Evolutionary conservation across 2,888 invertebrate genomes (phyloP), one percentile per base, ranked within the genome.

Genomic region (Epistrophella euchroma): DNA sequence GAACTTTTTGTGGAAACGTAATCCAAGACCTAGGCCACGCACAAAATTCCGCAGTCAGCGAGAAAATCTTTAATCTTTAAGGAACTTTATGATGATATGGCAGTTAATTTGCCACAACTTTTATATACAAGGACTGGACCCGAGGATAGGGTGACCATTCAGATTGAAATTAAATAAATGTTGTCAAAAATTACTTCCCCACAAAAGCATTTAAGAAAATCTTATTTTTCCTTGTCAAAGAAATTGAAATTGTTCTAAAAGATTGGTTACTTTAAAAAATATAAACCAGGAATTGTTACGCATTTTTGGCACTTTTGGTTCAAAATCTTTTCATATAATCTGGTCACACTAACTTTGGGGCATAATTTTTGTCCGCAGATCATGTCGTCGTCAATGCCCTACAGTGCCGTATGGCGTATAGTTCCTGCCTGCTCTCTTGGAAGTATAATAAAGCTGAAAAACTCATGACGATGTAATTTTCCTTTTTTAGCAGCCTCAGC

Each of bases 21-120:
- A 86, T 74, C 86, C 86, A 82, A 86, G 86, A 86, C 86, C 77
- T 82, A 66, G 82, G 86, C 86, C 86, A 86, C 86, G 86, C 86
- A 86, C 77, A 82, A 86, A 85, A 86, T 82, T 77, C 86, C 82
- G 10, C 17, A 74, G 60, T 70, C 60, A 81, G 62, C 56, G 19
- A 64, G 70, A 40, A 66, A 72, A 70, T 85, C 85, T 73, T 52
- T 37, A 74, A 78, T 64, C 77, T 64, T 40, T 22, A 50, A 19
- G 74, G 82, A 58, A 78, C 82, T 77, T 66, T 86, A 74, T 74
- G 82, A 75, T 66, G 75, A 85, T 52, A 68, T 80, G 74, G 45
- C 45, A 62, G 82, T 86, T 82, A 86, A 86, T 86, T 86, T 86
- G 78, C 71, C 40, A 40, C 40, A 43, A 37, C n/a, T 52, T 62